Percentiles rank a stretch among this genome's conserved stretches.
Evolutionary conservation across 2,797 vertebrate genomes (phyloP).

Genomic region (Anguilla marmorata): DNA sequence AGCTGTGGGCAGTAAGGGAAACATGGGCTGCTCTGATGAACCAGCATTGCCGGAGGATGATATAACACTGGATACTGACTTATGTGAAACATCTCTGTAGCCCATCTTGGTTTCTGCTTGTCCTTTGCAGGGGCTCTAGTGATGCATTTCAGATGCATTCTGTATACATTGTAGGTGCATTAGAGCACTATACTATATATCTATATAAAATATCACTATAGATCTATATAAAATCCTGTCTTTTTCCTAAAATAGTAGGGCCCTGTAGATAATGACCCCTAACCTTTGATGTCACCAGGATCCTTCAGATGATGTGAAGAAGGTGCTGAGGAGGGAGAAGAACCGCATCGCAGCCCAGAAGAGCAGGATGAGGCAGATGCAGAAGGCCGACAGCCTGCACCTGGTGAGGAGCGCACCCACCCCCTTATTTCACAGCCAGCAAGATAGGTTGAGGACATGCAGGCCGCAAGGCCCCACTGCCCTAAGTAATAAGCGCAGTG

Average conservation of each 20-base stretch:
- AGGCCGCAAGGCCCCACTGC: not conserved
- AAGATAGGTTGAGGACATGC: not conserved
- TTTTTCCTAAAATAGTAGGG: not conserved
- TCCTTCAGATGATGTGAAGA: constrained; percentile 87
- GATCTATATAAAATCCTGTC: not conserved
- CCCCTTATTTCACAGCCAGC: not conserved
- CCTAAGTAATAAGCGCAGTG: not conserved
- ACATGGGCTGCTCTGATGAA: not conserved
- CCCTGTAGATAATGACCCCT: constrained; percentile 2
- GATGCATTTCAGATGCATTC: not conserved
- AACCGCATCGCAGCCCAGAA: constrained; percentile 97
- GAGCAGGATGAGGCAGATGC: constrained; percentile 93
- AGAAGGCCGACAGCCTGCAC: constrained; percentile 93
- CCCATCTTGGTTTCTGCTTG: not conserved
- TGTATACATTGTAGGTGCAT: not conserved
- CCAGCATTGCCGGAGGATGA: not conserved
- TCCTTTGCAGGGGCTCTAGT: not conserved
- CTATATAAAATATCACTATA: not conserved
- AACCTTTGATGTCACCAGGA: constrained; percentile 68
- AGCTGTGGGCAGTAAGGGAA: not conserved
- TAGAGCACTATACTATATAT: not conserved
- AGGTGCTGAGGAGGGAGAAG: constrained; percentile 92
- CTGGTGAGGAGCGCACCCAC: constrained; percentile 76
- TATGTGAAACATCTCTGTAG: not conserved
- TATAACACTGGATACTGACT: not conserved